Conservation (phyloP, 1,140 invertebrate species). For the Trichoplusia ni region DNA sequence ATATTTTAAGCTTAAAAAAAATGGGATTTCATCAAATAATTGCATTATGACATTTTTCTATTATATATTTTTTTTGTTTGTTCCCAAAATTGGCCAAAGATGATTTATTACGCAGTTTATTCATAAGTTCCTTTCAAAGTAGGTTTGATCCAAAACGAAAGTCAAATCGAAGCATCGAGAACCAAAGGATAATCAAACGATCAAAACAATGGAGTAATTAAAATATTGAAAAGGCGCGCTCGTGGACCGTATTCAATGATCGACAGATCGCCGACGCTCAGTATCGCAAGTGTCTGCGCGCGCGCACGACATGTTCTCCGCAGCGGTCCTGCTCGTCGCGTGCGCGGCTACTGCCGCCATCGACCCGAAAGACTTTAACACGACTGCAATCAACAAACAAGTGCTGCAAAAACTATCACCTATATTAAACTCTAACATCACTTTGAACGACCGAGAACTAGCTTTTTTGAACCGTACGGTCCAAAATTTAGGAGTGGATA, state of each 20-base stretch:
- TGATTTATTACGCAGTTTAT: too few species aligned
- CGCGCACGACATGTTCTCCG: slow-evolving; percentile 65
- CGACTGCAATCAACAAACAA: slow-evolving; percentile 51
- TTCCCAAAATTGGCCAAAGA: too few species aligned
- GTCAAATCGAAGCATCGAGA: slow-evolving; percentile 5
- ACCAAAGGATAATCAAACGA: neutral
- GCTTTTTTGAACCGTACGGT: slow-evolving; percentile 51
- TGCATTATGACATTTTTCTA: too few species aligned
- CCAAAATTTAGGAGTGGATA: slow-evolving; percentile 54
- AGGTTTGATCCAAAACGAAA: neutral
- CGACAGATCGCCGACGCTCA: slow-evolving; percentile 45
- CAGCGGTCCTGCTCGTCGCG: slow-evolving; percentile 50
- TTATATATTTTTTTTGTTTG: too few species aligned
- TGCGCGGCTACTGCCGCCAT: slow-evolving; percentile 48
- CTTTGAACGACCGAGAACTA: slow-evolving; percentile 48
- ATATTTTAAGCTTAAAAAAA: too few species aligned
- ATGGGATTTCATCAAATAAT: too few species aligned
- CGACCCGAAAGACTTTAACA: slow-evolving; percentile 45
- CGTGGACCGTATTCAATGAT: slow-evolving; percentile 42
- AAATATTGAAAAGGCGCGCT: slow-evolving; percentile 46
- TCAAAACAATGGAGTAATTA: slow-evolving; percentile 49
- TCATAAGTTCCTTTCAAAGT: too few species aligned
- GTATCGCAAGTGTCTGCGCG: slow-evolving; percentile 59
- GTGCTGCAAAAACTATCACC: slow-evolving; percentile 49
- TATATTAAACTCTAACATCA: slow-evolving; percentile 51